phyloP scores from a whole-genome alignment of 2,797 vertebrate species.

The Trichosurus vulpecula region DNA sequence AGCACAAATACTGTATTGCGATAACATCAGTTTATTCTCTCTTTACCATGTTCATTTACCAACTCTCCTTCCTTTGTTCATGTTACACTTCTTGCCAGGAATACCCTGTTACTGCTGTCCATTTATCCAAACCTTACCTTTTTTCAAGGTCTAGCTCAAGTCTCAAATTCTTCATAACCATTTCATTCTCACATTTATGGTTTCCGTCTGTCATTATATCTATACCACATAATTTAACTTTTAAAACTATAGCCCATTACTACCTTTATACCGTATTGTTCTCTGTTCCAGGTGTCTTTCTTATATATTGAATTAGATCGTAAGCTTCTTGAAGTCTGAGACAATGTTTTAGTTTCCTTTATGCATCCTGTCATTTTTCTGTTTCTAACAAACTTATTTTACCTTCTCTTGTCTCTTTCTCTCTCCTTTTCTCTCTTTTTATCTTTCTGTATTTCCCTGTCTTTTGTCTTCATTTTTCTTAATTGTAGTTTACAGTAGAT shows the following conservation, averaged over 20 bases:
- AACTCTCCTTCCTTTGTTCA: not conserved
- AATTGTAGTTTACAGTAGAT: not conserved
- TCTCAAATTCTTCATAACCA: not conserved
- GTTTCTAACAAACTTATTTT: not conserved
- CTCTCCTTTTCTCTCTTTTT: not conserved
- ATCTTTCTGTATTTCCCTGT: not conserved
- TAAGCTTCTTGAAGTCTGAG: not conserved
- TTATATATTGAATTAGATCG: not conserved
- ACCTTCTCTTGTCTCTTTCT: not conserved
- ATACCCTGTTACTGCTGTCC: not conserved
- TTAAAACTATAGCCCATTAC: not conserved
- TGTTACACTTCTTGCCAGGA: not conserved
- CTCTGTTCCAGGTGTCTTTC: not conserved
- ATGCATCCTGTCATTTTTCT: not conserved
- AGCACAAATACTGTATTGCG: not conserved
- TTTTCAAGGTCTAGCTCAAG: not conserved
- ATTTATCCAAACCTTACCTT: not conserved
- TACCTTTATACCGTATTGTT: not conserved
- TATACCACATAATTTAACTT: not conserved
- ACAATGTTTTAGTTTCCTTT: not conserved
- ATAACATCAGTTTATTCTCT: not conserved
- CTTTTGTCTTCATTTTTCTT: not conserved
- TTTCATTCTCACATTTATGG: not conserved
- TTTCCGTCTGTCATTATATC: not conserved
- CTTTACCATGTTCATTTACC: not conserved